phyloP scores from a whole-genome alignment of 2,888 invertebrate species.

The Parapristionchus giblindavisi region DNA sequence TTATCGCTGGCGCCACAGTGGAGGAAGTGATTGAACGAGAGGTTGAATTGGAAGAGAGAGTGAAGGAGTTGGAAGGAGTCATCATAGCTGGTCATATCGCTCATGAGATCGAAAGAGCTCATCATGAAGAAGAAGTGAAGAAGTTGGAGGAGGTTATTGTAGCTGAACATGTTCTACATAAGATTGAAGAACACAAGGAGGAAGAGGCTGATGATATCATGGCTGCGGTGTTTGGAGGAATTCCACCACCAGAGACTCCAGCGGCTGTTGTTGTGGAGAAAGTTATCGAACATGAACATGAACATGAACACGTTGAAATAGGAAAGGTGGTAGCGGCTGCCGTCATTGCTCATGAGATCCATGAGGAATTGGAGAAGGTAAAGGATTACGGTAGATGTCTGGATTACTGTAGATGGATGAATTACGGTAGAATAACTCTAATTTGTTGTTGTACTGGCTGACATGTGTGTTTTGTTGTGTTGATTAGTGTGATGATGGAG shows the following conservation, averaged over 20 bases:
- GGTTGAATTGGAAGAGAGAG: conserved; percentile 1
- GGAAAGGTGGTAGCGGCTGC: conserved; percentile 2
- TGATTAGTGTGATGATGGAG: too few species aligned
- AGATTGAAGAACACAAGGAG: not conserved
- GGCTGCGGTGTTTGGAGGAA: conserved; percentile 39
- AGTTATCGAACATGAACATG: not conserved
- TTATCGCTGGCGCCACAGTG: conserved; percentile 2
- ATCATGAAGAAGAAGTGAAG: conserved; percentile 1
- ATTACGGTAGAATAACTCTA: too few species aligned
- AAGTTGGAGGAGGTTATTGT: too few species aligned
- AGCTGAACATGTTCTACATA: too few species aligned
- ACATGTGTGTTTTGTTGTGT: too few species aligned
- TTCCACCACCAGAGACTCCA: not conserved
- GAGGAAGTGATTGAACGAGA: conserved; percentile 10
- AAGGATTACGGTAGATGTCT: too few species aligned
- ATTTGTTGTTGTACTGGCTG: too few species aligned
- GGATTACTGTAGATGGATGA: too few species aligned
- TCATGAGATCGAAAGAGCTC: not conserved
- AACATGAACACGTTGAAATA: not conserved
- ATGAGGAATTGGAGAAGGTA: conserved; percentile 23
- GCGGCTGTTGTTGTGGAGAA: not conserved
- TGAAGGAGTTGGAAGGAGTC: not conserved
- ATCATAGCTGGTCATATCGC: too few species aligned
- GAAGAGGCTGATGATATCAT: conserved; percentile 36
- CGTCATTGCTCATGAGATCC: conserved; percentile 3